phyloP scores from a whole-genome alignment of 2,113 vertebrate genomes.

The Cynopterus brachyotis region DNA sequence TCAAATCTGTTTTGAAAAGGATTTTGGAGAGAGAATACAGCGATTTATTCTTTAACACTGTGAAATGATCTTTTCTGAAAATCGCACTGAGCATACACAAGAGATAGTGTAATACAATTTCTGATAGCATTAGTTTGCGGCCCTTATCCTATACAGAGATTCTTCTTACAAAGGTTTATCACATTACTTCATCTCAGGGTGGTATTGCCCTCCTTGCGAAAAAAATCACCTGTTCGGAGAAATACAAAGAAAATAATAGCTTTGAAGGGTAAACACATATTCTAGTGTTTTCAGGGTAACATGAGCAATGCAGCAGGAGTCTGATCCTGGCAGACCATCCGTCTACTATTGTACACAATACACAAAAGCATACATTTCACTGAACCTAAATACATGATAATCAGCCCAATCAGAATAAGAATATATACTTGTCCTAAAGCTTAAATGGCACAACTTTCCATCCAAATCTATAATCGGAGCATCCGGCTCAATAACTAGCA shows the following conservation, averaged over 20 bases:
- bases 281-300: neutral
- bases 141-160: slow-evolving; percentile 26
- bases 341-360: neutral
- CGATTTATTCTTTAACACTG: slow-evolving; percentile 32
- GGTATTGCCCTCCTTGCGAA: neutral
- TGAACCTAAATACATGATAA: neutral
- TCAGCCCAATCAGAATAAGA: neutral
- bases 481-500: neutral
- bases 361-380: neutral
- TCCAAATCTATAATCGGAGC: neutral
- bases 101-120: neutral
- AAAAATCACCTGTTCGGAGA: slow-evolving; percentile 18
- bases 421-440: neutral
- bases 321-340: neutral
- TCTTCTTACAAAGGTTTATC: slow-evolving; percentile 11
- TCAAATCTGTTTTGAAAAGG: slow-evolving; percentile 55
- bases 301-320: neutral
- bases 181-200: neutral
- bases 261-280: neutral
- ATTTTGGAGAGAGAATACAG: slow-evolving; percentile 34
- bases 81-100: neutral
- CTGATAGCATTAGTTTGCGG: slow-evolving; percentile 48
- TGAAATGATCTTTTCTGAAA: slow-evolving; percentile 53
- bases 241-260: neutral
- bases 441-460: neutral